phyloP scores from a whole-genome alignment of 2,797 vertebrate genomes.

The Lemur catta region DNA sequence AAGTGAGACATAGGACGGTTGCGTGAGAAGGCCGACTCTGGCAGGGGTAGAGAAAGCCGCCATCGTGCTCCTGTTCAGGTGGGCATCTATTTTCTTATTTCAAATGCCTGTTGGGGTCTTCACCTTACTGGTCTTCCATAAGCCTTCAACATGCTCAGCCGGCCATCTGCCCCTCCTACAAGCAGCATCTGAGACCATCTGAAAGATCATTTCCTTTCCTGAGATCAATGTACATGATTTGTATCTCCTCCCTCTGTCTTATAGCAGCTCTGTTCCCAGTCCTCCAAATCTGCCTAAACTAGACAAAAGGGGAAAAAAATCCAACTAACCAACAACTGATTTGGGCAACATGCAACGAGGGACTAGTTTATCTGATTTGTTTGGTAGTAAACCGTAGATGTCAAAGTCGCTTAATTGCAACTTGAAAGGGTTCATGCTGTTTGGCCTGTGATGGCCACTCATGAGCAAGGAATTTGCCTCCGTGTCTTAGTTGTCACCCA shows the following conservation, averaged over 20 bases:
- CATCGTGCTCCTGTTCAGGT: background rate
- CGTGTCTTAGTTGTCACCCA: accelerated
- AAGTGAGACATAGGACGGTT: background rate
- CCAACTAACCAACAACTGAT: background rate
- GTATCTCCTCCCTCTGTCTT: background rate
- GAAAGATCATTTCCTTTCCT: background rate
- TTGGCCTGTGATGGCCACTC: background rate
- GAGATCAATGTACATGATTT: background rate
- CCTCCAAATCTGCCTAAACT: background rate
- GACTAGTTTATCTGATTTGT: background rate
- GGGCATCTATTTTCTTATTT: background rate
- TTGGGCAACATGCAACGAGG: background rate
- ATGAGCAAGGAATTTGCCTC: background rate
- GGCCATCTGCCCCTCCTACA: background rate
- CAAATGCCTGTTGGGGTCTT: background rate
- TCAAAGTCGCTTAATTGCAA: background rate
- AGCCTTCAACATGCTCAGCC: accelerated
- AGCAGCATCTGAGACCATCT: background rate
- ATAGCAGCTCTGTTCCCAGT: accelerated
- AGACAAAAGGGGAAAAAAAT: too few species aligned
- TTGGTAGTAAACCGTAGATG: background rate
- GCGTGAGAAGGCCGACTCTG: background rate
- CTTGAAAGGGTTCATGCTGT: background rate
- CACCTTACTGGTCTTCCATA: background rate
- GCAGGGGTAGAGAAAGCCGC: accelerated